Percentiles rank a stretch among this genome's conserved stretches.
phyloP scores from a whole-genome alignment of 2,888 invertebrate genomes.

The Xylophagus ater region DNA sequence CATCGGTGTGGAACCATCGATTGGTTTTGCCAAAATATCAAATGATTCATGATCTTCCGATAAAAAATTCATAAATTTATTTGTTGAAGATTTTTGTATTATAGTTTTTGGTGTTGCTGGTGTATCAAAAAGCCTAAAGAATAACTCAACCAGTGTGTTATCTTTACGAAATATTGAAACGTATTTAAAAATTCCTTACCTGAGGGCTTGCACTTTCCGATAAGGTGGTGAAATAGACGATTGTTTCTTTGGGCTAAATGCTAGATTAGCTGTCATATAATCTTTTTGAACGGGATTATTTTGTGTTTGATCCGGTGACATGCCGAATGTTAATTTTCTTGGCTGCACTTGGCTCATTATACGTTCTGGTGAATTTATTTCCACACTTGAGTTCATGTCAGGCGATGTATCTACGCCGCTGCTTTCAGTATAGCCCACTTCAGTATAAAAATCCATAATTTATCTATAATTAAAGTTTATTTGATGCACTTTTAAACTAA shows the following conservation, averaged over 20 bases:
- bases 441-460: too few relatives aligned
- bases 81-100: slow-evolving; percentile 43
- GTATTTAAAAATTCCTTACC: slow-evolving; percentile 32
- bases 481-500: too few relatives aligned
- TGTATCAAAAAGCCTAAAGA: slow-evolving; percentile 63
- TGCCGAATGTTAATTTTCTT: slow-evolving; percentile 33
- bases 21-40: slow-evolving; percentile 13
- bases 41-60: slow-evolving; percentile 11
- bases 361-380: slow-evolving; percentile 19
- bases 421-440: slow-evolving; percentile 20
- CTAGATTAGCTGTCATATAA: slow-evolving; percentile 15
- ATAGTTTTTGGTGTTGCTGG: slow-evolving; percentile 79
- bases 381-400: slow-evolving; percentile 21
- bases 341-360: slow-evolving; percentile 23
- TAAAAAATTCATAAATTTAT: slow-evolving; percentile 42
- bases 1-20: slow-evolving; percentile 22
- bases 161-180: neutral
- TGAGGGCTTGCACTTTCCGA: slow-evolving; percentile 47
- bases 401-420: slow-evolving; percentile 22
- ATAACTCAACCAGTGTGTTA: slow-evolving; percentile 7
- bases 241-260: slow-evolving; percentile 15
- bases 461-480: too few relatives aligned
- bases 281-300: slow-evolving; percentile 15
- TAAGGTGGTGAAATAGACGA: slow-evolving; percentile 43
- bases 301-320: slow-evolving; percentile 23